These are phyloP conservation scores for Arion vulgaris DNA, from an alignment of 1,140 invertebrate genomes.

Conservation along the genomic window DNA sequence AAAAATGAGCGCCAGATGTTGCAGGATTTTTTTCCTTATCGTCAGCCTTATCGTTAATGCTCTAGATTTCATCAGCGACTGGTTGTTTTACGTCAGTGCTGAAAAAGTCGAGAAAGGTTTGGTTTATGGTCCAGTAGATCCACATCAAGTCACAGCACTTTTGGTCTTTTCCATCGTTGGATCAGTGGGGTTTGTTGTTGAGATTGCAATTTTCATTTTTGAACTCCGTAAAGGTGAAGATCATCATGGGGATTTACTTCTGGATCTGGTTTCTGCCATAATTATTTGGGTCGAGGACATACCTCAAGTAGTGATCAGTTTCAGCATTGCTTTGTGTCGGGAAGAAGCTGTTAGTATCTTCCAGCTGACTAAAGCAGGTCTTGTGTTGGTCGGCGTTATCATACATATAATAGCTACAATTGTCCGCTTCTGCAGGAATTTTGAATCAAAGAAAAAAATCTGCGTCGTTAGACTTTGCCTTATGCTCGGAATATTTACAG, in stretches of 20 bases:
- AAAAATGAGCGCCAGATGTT: not conserved
- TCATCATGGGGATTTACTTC: not conserved
- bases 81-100: not conserved
- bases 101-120: not conserved
- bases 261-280: slow-evolving; percentile 54
- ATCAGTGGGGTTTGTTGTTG: not conserved
- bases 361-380: slow-evolving; percentile 59
- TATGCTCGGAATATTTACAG: slow-evolving; percentile 56
- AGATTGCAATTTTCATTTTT: not conserved
- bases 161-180: slow-evolving; percentile 4
- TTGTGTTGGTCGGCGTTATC: slow-evolving; percentile 55
- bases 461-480: slow-evolving; percentile 58
- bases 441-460: slow-evolving; percentile 37
- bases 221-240: not conserved
- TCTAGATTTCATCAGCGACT: not conserved
- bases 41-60: not conserved
- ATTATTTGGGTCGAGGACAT: slow-evolving; percentile 64
- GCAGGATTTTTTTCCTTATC: not conserved
- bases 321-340: slow-evolving; percentile 50
- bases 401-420: slow-evolving; percentile 55
- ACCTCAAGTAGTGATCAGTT: slow-evolving; percentile 49
- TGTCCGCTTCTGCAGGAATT: slow-evolving; percentile 55
- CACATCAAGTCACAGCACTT: not conserved
- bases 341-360: slow-evolving; percentile 65
- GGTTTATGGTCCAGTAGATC: not conserved